Base-by-base conservation (phyloP, 2,797 vertebrate genomes). In the Triplophysa bombifrons region DNA sequence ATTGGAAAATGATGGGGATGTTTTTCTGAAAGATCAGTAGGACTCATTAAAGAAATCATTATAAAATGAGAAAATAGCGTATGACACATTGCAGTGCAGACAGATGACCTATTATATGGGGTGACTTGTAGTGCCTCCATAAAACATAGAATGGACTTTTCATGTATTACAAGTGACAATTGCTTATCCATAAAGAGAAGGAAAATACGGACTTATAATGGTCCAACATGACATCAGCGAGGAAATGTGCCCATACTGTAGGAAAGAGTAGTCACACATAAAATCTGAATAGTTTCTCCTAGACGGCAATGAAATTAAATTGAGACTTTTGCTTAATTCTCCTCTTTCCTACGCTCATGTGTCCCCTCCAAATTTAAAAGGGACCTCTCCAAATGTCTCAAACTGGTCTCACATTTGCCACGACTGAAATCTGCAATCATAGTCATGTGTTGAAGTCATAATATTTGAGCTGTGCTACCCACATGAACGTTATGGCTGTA, bases 11-110 rank as follows among this genome's bases (percentile, higher is more conserved):
- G 85, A 84, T 82, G 87, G 88, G 88, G 90, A 88, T 92, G 90
- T 92, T 93, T 92, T 92, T 88, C 89, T 90, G 86, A 91, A 91
- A 92, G 91, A 93, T 93, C 91, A 92, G 89, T 83, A 86, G 86
- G 87, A 88, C 91, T 93, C 88, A 91, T 93, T 93, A 93, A 92
- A 91, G 88, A 91, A 91, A 90, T 91, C 88, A 89, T 93, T 92
- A 90, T 86, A 84, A 89, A 87, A 88, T 88, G 88, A 92, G 56
- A 64, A 92, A 89, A 84, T 89, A 90, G 86, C 83, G 87, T 90
- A 93, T 91, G 89, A 93, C 91, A 92, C 92, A 93, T 91, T 85
- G 85, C 88, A 91, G 90, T 90, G 91, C 88, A 93, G 90, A 93
- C 90, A 89, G 89, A 87, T 92, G 91, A 92, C 91, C 92, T 90